phyloP scores from a whole-genome alignment of 2,797 vertebrate genomes.

The Malacoraja senta region DNA sequence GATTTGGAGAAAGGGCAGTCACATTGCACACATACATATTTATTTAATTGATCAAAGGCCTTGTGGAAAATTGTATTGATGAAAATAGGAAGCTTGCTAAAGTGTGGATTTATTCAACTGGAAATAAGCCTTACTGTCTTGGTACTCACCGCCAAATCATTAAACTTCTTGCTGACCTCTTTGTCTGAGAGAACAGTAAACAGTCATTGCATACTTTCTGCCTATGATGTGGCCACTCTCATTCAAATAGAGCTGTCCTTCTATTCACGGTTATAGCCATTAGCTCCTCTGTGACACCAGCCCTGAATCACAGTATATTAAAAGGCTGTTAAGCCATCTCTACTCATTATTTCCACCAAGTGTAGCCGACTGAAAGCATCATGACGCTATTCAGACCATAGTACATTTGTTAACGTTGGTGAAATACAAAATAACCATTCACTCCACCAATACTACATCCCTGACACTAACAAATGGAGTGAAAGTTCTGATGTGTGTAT shows the following conservation, averaged over 20 bases:
- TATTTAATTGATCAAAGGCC: neutral
- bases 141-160: neutral
- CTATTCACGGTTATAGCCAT: neutral
- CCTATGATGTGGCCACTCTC: neutral
- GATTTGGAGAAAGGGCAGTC: neutral
- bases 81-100: neutral
- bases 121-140: neutral
- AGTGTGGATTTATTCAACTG: neutral
- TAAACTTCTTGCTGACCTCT: neutral
- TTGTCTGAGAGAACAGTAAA: neutral
- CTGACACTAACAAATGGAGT: neutral
- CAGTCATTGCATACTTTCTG: neutral
- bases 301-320: neutral
- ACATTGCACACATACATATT: neutral
- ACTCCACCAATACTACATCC: neutral
- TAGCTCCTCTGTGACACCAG: neutral
- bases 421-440: neutral
- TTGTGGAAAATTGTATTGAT: neutral
- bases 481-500: neutral
- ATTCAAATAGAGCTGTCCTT: neutral
- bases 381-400: neutral
- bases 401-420: neutral
- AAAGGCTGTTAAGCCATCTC: neutral
- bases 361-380: neutral
- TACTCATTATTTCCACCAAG: neutral